Base-by-base conservation (phyloP, 92 coral and sea anemone species). In the Virgularia gustaviana region DNA sequence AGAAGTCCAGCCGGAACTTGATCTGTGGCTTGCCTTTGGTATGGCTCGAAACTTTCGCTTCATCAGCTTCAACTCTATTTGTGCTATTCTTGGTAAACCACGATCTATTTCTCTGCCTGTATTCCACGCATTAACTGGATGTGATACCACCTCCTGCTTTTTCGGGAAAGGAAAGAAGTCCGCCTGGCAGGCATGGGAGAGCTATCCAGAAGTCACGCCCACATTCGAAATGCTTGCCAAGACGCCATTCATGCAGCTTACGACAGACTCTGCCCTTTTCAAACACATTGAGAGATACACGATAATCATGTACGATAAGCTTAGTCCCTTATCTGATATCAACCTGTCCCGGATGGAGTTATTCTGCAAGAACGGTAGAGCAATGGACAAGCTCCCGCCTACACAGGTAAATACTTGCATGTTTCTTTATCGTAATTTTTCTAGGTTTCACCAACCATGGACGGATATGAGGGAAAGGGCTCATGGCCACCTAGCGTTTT, bases 381-480 rank as follows among this genome's bases (percentile, higher is more conserved):
- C 55, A 6, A 72, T 83, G 76, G 88, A 78, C 73, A 72, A 79
- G 84, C 84, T 83, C 35, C 87, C 76, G 37, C 87, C 87, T 22
- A 83, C 83, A 62, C 75, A 78, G 87, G 77, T 83, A 73, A 19
- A 57, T 35, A 27, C 36, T 66, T 51, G 38, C 41, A 27, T 49
- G 2, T 22, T 66, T 42, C 58, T 43, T 20, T 3, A 34, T 12
- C 30, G 18, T 39, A 22, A 66, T 41, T 8, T 44, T 56, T 53
- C 61, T 55, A 47, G 51, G 45, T 72, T 28, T 49, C 45, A 62
- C 70, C 70, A 29, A 62, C 16, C 70, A 62, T 3, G 70, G 70
- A 47, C 70, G 70, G 45, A 6, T 16, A 27, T 57, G 3, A 57
- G 36, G 70, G 65, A 20, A 49, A 71, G 20, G 33, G n/a, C 58